Conservation (phyloP, 2,797 vertebrate genomes). For the Monodelphis domestica region DNA sequence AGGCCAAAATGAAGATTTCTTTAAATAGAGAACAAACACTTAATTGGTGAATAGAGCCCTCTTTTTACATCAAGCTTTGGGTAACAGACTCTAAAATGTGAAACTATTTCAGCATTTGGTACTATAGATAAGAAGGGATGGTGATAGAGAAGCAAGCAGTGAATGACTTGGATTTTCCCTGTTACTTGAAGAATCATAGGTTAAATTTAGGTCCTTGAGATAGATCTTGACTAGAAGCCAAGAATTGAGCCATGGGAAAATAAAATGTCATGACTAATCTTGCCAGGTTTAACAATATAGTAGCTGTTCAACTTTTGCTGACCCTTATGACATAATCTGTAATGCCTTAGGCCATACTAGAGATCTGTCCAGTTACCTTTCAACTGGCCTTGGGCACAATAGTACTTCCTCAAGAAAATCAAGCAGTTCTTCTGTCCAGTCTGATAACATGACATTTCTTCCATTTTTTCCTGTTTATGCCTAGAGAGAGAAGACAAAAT, state of each 20-base stretch:
- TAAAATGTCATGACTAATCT: background rate
- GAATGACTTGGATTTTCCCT: background rate
- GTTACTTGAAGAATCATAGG: background rate
- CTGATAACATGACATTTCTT: constrained; percentile 38
- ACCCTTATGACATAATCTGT: background rate
- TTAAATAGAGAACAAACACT: background rate
- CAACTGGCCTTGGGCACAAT: constrained; percentile 22
- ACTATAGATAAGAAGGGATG: background rate
- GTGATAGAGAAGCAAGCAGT: background rate
- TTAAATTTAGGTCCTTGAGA: background rate
- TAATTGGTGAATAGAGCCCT: background rate
- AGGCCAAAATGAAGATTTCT: background rate
- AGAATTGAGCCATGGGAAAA: background rate
- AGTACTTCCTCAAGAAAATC: constrained; percentile 65
- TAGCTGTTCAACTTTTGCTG: background rate
- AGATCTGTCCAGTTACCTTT: background rate
- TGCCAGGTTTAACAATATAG: background rate
- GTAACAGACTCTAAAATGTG: background rate
- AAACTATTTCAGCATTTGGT: background rate
- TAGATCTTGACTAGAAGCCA: background rate
- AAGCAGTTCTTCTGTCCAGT: constrained; percentile 65
- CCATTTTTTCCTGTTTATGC: background rate
- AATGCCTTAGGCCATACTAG: background rate
- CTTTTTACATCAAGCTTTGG: background rate
- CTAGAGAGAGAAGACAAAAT: background rate